These are phyloP conservation scores for Xyrauchen texanus DNA, from an alignment of 2,113 vertebrate genomes.

Conservation along the genomic window DNA sequence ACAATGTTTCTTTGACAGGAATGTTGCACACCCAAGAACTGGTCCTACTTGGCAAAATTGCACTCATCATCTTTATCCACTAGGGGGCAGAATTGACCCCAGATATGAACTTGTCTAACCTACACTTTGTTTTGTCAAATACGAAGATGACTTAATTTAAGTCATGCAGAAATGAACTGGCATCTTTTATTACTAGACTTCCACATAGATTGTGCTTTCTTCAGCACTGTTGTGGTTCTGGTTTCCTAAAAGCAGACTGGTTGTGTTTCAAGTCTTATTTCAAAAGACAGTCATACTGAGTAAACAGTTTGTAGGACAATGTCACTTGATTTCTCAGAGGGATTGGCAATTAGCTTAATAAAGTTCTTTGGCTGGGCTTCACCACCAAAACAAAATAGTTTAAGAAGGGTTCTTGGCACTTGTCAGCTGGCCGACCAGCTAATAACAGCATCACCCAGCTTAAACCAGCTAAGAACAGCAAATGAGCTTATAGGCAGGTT, in stretches of 20 bases:
- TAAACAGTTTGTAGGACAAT: neutral
- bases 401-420: too few species aligned
- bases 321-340: neutral
- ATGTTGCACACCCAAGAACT: neutral
- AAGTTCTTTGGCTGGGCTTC: too few species aligned
- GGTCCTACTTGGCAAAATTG: neutral
- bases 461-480: too few species aligned
- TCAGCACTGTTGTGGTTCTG: neutral
- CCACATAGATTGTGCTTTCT: neutral
- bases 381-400: too few species aligned
- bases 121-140: neutral
- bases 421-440: too few species aligned
- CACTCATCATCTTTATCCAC: constrained; percentile 12
- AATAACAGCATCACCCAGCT: too few species aligned
- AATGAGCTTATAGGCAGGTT: too few species aligned
- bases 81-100: constrained; percentile 41
- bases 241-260: neutral
- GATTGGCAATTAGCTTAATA: neutral
- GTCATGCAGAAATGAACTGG: neutral
- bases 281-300: neutral
- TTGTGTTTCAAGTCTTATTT: neutral
- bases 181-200: neutral
- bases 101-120: too few species aligned
- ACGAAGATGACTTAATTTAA: constrained; percentile 24
- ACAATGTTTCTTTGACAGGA: too few species aligned